phyloP scores from a whole-genome alignment of 2,888 invertebrate genomes.

The Lathronympha strigana region DNA sequence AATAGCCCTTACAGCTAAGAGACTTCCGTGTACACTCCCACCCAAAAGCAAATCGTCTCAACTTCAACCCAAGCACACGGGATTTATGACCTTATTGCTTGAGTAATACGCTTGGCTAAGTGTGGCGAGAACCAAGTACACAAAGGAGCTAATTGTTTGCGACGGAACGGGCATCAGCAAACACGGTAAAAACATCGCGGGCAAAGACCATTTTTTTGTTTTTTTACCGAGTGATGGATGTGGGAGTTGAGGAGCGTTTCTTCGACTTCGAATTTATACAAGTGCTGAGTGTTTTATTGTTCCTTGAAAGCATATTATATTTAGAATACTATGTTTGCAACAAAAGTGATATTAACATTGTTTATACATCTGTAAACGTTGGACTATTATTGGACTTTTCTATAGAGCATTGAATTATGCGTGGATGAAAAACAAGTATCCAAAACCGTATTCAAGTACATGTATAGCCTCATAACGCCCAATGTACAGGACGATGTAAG shows the following conservation, averaged over 20 bases:
- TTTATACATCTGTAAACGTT: too few species aligned
- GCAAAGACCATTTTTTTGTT: conserved; percentile 52
- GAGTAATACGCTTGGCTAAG: conserved; percentile 53
- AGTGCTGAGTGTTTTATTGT: conserved; percentile 8
- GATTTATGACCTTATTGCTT: conserved; percentile 13
- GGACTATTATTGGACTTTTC: too few species aligned
- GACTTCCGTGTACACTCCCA: conserved; percentile 41
- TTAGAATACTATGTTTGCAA: conserved; percentile 2
- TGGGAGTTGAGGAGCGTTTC: conserved; percentile 19
- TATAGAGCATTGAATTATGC: too few species aligned
- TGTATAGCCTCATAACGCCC: too few species aligned
- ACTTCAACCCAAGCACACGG: not conserved
- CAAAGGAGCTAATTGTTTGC: conserved; percentile 72
- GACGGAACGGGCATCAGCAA: conserved; percentile 62
- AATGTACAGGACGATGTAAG: too few species aligned
- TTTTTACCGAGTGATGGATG: conserved; percentile 54
- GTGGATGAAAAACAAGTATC: too few species aligned
- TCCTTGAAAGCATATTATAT: too few species aligned
- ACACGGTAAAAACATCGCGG: conserved; percentile 56
- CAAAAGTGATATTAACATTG: too few species aligned
- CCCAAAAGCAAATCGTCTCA: not conserved
- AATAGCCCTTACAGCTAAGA: conserved; percentile 30
- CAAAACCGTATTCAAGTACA: too few species aligned
- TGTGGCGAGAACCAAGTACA: conserved; percentile 64
- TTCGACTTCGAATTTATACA: conserved; percentile 21